A percentile compares a stretch with the other conserved stretches of the same genome.
phyloP scores from a whole-genome alignment of 2,888 invertebrate species.

The Panzeria rudis region DNA sequence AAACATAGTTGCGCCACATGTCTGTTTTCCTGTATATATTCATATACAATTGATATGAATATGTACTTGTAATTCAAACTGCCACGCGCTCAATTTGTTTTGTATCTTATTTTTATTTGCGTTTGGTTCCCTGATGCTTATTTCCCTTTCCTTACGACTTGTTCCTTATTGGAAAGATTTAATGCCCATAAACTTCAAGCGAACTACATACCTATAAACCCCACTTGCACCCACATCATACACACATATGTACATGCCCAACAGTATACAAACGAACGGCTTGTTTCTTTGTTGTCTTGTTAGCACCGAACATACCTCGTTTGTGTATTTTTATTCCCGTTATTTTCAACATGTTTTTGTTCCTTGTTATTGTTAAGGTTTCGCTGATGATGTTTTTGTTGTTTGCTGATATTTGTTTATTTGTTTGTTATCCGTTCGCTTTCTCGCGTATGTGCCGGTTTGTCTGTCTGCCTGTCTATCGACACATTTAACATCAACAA shows the following conservation, averaged over 20 bases:
- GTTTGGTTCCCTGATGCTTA: conserved; percentile 56
- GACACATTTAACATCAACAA: conserved; percentile 66
- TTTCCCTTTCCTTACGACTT: conserved; percentile 44
- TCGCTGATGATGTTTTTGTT: conserved; percentile 32
- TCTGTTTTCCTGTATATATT: conserved; percentile 42
- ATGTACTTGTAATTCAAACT: conserved; percentile 31
- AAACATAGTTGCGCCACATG: conserved; percentile 59
- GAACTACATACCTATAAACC: neutral
- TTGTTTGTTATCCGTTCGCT: conserved; percentile 41
- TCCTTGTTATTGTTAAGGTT: conserved; percentile 45
- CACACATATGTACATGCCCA: neutral
- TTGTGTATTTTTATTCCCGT: conserved; percentile 20
- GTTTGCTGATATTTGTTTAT: conserved; percentile 35
- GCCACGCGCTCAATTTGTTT: conserved; percentile 63
- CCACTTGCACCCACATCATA: neutral
- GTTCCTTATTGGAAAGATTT: conserved; percentile 17
- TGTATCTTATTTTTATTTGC: conserved; percentile 67
- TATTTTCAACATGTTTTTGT: conserved; percentile 43
- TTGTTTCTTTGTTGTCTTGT: conserved; percentile 13
- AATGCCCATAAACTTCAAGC: conserved; percentile 37
- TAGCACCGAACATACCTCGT: neutral
- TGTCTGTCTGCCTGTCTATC: conserved; percentile 40
- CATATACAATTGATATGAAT: neutral
- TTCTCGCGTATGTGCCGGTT: conserved; percentile 48
- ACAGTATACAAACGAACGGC: neutral